Base-by-base conservation (phyloP, 2,888 invertebrate genomes). In the Anaspis maculata region DNA sequence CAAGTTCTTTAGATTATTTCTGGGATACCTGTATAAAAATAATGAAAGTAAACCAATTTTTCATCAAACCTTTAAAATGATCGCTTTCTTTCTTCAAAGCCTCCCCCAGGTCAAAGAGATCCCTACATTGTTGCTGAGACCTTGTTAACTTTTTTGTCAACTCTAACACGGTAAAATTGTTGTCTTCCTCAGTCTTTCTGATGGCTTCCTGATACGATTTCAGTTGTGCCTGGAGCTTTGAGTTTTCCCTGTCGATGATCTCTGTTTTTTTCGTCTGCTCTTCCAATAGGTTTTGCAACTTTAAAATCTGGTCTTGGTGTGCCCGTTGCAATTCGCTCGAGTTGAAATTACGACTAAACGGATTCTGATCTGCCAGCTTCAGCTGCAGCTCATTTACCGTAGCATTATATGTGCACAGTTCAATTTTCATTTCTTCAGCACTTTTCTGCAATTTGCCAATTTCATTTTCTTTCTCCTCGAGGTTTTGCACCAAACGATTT, bases 21-120 rank as follows among this genome's bases (percentile, higher is more conserved):
- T n/a, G n/a, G n/a, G n/a, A n/a, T n/a, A n/a, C n/a, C n/a, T n/a
- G n/a, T n/a, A n/a, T n/a, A n/a, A n/a, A n/a, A n/a, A n/a, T n/a
- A n/a, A n/a, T n/a, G n/a, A n/a, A n/a, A n/a, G n/a, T n/a, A n/a
- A n/a, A n/a, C n/a, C n/a, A n/a, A n/a, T n/a, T n/a, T n/a, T n/a
- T n/a, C n/a, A n/a, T n/a, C n/a, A n/a, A n/a, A n/a, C n/a, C 54
- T 49, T 51, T 50, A 25, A 54, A 49, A 44, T 59, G 57, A 23
- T 47, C 47, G 43, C 52, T 55, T 45, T 59, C 57, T 15, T 48
- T 49, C 10, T 51, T 48, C 24, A 57, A 37, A 14, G 46, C 41
- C 40, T 55, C 55, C 10, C 56, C 37, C 7, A 57, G 42, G 28
- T 48, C 36, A 26, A 57, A 48, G 2, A 59, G 37, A 31, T 57